Base-by-base conservation (phyloP, 2,113 vertebrate genomes). In the Callopanchax toddi region DNA sequence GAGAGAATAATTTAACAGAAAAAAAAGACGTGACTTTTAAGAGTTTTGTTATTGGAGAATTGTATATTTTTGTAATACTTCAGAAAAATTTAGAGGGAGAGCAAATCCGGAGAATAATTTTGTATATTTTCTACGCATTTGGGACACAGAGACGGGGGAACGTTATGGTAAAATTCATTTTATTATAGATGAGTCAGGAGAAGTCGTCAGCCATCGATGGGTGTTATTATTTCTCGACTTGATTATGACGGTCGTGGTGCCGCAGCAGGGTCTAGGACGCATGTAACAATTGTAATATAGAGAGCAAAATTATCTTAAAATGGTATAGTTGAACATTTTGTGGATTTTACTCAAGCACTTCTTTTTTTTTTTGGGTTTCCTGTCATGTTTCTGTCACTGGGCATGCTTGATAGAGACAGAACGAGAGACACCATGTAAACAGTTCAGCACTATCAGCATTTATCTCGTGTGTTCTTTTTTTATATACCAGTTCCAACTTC, bases 11-110 rank as follows among this genome's bases (percentile, higher is more conserved):
- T 86, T 86, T 86, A 85, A 89, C 61, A 82, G 85, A 81, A 57
- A 44, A 18, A 63, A 85, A 76, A 84, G 79, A 86, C 75, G 79
- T 88, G 83, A 91, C 87, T 87, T 90, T 91, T 86, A 86, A 87
- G 86, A 87, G 87, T 91, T 92, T 91, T 93, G 89, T 87, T 91
- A 90, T 87, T 70, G 88, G 86, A 92, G 82, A 91, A 90, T 87
- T 92, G 89, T 93, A 91, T 93, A 92, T 93, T 92, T 93, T 92
- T 93, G 89, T 92, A 93, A 88, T 84, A 86, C 77, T 87, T 88
- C 58, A 67, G 82, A 83, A 79, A 87, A 87, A 76, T 63, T 86
- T 90, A 82, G 85, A 71, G 61, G 72, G 86, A 82, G 89, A 81
- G 83, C 74, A 89, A 86, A 90, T 91, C 90, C 87, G 79, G 78